These are phyloP conservation scores for Leptatherina wallacei DNA, from an alignment of 2,797 vertebrate species.

Conservation along the genomic window DNA sequence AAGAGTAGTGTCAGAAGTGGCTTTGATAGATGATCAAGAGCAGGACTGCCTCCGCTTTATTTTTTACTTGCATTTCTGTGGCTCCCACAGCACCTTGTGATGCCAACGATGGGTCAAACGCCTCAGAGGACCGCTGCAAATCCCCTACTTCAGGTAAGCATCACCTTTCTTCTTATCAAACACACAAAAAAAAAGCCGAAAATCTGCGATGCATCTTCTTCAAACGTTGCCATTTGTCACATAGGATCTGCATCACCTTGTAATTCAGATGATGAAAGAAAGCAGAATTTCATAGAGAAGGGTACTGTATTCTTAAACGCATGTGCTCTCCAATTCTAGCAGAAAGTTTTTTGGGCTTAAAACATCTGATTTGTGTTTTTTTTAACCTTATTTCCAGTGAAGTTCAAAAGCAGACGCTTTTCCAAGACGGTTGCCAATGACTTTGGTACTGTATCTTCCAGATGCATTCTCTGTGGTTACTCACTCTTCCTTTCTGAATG, in stretches of 20 bases:
- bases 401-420: slow-evolving; percentile 96
- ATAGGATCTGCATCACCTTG: slow-evolving; percentile 92
- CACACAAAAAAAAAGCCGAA: background rate
- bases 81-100: slow-evolving; percentile 87
- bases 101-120: slow-evolving; percentile 87
- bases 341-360: slow-evolving; percentile 60
- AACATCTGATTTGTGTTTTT: slow-evolving; percentile 79
- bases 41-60: slow-evolving; percentile 4
- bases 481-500: slow-evolving; percentile 83
- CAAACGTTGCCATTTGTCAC: slow-evolving; percentile 73
- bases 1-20: slow-evolving; percentile 13
- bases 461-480: slow-evolving; percentile 44
- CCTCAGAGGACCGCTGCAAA: slow-evolving; percentile 94
- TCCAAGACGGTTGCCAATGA: slow-evolving; percentile 99
- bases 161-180: background rate
- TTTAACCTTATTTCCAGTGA: slow-evolving; percentile 95
- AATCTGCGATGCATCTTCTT: slow-evolving; percentile 14
- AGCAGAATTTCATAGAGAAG: slow-evolving; percentile 95
- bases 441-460: slow-evolving; percentile 92
- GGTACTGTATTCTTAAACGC: slow-evolving; percentile 83
- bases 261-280: slow-evolving; percentile 95
- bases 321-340: slow-evolving; percentile 42
- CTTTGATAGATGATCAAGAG: background rate
- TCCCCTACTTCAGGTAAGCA: slow-evolving; percentile 95
- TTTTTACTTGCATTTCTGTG: slow-evolving; percentile 37